Evolutionary conservation across 2,888 invertebrate species (phyloP).

Genomic region (Bombylius major): DNA sequence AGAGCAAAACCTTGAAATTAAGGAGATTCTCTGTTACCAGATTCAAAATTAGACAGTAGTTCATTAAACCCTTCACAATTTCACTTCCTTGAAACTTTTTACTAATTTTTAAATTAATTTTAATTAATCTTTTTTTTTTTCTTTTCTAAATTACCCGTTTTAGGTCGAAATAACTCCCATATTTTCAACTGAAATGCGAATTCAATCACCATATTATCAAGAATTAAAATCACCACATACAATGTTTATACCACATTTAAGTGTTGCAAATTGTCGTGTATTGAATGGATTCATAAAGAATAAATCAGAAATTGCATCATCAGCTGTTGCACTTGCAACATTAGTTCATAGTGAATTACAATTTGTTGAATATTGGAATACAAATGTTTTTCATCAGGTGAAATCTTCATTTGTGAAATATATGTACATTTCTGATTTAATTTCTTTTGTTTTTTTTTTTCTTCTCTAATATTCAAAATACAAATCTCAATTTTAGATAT

Average conservation of each 20-base stretch:
- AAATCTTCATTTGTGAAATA: too few relatives aligned
- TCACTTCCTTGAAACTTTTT: too few relatives aligned
- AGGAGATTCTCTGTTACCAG: too few relatives aligned
- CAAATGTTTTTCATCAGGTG: conserved; percentile 13
- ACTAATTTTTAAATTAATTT: too few relatives aligned
- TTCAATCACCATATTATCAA: not conserved
- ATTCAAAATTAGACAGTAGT: too few relatives aligned
- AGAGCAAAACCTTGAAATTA: too few relatives aligned
- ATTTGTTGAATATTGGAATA: conserved; percentile 15
- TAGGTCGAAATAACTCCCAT: conserved; percentile 7
- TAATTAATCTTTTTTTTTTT: too few relatives aligned
- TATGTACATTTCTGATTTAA: too few relatives aligned
- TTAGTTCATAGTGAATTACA: conserved; percentile 14
- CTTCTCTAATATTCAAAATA: not conserved
- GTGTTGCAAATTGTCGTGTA: not conserved
- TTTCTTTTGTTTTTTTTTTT: not conserved
- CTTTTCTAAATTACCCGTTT: not conserved
- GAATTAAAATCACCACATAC: not conserved
- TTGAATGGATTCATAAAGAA: not conserved
- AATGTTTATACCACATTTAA: not conserved
- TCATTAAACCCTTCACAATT: too few relatives aligned
- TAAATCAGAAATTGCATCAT: not conserved
- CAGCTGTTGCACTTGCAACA: conserved; percentile 8
- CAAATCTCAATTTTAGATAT: not conserved
- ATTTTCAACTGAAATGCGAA: not conserved